Evolutionary conservation across 2,888 invertebrate genomes (phyloP).

Genomic region (Cantharis rufa): DNA sequence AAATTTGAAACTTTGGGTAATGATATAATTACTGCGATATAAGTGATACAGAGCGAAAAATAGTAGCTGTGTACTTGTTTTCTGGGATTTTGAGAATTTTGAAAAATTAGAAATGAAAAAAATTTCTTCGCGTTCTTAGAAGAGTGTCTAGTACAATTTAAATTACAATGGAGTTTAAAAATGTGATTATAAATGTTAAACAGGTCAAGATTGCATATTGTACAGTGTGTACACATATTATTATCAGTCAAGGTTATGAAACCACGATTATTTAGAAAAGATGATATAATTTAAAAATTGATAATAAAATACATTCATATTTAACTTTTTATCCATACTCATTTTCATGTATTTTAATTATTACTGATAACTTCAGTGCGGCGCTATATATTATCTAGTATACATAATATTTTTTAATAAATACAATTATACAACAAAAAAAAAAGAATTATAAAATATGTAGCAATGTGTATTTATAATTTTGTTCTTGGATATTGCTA

Average conservation of each 20-base stretch:
- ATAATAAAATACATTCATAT: background rate
- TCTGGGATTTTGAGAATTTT: background rate
- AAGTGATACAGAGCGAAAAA: too few relatives aligned
- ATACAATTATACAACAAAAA: background rate
- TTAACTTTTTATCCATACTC: background rate
- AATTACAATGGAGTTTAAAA: background rate
- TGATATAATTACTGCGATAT: too few relatives aligned
- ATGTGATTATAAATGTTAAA: background rate
- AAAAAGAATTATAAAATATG: background rate
- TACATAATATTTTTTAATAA: background rate
- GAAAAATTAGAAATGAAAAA: background rate
- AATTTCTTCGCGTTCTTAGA: background rate
- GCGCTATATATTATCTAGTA: background rate
- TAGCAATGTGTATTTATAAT: background rate
- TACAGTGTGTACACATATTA: background rate
- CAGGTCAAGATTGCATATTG: background rate
- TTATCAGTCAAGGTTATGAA: constrained; percentile 8
- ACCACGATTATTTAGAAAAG: background rate
- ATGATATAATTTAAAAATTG: background rate
- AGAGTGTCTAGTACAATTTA: background rate
- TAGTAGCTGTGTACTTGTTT: too few relatives aligned
- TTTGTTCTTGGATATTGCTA: background rate
- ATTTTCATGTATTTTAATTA: background rate
- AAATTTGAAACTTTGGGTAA: background rate
- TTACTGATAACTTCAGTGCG: background rate